Evolutionary conservation across 2,888 invertebrate species (phyloP), one percentile per base, ranked within the genome.

Genomic region (Scrobipalpa costella): DNA sequence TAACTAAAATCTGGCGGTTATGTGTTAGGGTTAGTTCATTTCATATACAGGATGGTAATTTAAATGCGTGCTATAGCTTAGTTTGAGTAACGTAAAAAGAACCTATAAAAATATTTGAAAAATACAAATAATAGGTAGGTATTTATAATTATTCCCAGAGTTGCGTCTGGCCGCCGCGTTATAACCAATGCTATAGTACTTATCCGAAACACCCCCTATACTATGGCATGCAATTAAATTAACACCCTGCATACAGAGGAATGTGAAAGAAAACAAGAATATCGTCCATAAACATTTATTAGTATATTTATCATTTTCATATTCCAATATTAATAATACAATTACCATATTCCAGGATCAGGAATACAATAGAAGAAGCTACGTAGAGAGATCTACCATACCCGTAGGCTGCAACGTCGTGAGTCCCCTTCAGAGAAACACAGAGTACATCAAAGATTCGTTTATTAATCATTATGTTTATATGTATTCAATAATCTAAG

Each of bases 241-340:
- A 2, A 27, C 27, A 40, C 40, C 9, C 11, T 38, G 11, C 9
- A 38, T 7, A 9, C 11, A 13, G 5, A 40, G 13, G 40, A 40
- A 13, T n/a, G 19, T 33, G 15, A 17, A 69, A 74, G 73, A 71
- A 69, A 73, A 69, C 67, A 78, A 74, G 69, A 65, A 68, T 67
- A 33, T 84, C 79, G 80, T 90, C 81, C 86, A 90, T 90, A 90
- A 90, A 91, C 90, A 90, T 91, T 91, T 90, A 91, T 88, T 91
- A 87, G 86, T 89, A 90, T 86, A 87, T 88, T 86, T 86, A 85
- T 85, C 84, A 84, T 89, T 84, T 86, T 78, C 84, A 88, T 90
- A 88, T 87, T 86, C 80, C 86, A 87, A 86, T 89, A 88, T 81
- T 76, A 86, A 78, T 82, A 84, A 73, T 87, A 87, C 80, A 84